Conservation (phyloP, 2,888 invertebrate species). For the Ischnus inquisitorius region DNA sequence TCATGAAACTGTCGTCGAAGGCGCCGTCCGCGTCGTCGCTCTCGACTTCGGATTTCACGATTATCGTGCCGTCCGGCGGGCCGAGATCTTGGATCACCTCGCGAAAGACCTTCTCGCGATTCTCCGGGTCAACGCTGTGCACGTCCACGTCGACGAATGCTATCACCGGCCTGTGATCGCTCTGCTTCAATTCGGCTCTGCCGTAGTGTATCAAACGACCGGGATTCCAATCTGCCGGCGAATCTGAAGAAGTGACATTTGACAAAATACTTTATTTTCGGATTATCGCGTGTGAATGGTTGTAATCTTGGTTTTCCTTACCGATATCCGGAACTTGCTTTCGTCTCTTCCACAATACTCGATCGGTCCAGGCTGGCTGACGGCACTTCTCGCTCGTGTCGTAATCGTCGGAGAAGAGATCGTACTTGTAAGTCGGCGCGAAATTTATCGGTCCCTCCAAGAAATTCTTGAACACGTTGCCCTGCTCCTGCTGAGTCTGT, state of each 20-base stretch:
- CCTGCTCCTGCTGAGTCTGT: constrained; percentile 91
- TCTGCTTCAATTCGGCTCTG: constrained; percentile 97
- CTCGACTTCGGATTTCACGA: constrained; percentile 89
- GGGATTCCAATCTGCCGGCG: constrained; percentile 89
- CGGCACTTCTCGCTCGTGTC: constrained; percentile 99
- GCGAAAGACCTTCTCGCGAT: constrained; percentile 93
- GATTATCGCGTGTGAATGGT: background rate
- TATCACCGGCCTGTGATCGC: constrained; percentile 98
- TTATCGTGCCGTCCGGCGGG: constrained; percentile 97
- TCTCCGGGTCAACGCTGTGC: constrained; percentile 91
- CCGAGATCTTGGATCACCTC: constrained; percentile 95
- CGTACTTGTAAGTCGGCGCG: constrained; percentile 99
- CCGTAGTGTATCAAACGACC: constrained; percentile 96
- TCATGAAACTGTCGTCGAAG: constrained; percentile 93
- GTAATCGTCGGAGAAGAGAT: constrained; percentile 99
- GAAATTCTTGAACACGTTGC: constrained; percentile 96
- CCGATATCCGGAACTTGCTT: constrained; percentile 91
- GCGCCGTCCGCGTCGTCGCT: constrained; percentile 87
- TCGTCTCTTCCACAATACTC: constrained; percentile 96
- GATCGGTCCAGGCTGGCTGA: constrained; percentile 99
- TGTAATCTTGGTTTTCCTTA: constrained; percentile 69
- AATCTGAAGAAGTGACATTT: constrained; percentile 74
- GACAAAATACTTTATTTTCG: background rate
- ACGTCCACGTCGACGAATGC: constrained; percentile 96
- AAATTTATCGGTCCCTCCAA: constrained; percentile 96